phyloP scores from a whole-genome alignment of 2,113 vertebrate genomes.

The Sphyrna mokarran region DNA sequence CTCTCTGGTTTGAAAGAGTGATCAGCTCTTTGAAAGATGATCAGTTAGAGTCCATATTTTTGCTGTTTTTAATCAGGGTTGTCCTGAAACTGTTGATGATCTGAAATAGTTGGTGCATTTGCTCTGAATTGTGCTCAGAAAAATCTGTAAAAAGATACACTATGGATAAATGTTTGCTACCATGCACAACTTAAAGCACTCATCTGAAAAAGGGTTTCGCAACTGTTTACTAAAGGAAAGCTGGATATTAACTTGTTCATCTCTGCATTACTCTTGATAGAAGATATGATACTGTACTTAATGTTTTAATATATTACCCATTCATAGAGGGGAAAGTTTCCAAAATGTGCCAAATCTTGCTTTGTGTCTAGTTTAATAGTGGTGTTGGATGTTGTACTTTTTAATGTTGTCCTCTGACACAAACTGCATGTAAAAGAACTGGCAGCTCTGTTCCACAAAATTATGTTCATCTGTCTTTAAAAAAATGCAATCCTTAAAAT shows the following conservation, averaged over 20 bases:
- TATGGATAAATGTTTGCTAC: not conserved
- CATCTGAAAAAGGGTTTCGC: not conserved
- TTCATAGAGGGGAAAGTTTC: not conserved
- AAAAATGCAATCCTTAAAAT: not conserved
- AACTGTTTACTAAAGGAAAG: not conserved
- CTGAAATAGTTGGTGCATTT: not conserved
- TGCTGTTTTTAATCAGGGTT: not conserved
- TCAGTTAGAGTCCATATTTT: no score
- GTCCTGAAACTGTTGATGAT: not conserved
- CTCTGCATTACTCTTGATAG: no score
- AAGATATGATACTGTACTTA: not conserved
- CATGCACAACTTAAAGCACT: not conserved
- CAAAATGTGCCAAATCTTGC: not conserved
- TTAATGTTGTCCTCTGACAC: not conserved
- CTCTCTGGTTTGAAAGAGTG: not conserved
- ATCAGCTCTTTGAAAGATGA: no score
- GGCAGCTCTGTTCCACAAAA: not conserved
- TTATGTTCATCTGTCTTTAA: not conserved
- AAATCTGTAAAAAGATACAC: not conserved
- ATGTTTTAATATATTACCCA: not conserved
- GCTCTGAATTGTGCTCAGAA: not conserved
- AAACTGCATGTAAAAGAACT: not conserved
- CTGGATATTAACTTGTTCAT: not conserved
- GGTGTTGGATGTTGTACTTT: not conserved
- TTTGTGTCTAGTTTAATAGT: not conserved